phyloP scores from a whole-genome alignment of 2,797 vertebrate genomes.

The Dendrocincla fuliginosa region DNA sequence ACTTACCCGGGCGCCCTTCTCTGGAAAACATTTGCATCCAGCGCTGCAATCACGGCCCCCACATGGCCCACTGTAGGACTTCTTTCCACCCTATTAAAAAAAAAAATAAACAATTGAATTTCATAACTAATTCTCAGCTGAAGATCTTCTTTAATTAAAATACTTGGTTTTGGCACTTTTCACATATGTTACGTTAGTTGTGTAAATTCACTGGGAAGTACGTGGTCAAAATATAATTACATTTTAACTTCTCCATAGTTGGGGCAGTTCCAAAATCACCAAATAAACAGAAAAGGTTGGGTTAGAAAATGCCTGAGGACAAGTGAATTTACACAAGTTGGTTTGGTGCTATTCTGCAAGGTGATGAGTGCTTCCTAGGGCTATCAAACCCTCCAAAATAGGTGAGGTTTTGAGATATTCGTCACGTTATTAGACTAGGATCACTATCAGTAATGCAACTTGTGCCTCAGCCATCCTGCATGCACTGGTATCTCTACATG shows the following conservation, averaged over 20 bases:
- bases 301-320: not conserved
- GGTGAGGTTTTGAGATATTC: not conserved
- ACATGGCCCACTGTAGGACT: constrained; percentile 79
- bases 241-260: not conserved
- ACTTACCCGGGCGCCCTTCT: constrained; percentile 92
- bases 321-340: not conserved
- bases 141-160: not conserved
- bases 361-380: not conserved
- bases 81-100: constrained; percentile 79
- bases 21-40: constrained; percentile 86
- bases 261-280: not conserved
- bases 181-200: accelerated
- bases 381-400: not conserved
- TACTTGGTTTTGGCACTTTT: not conserved
- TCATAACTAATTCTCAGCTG: not conserved
- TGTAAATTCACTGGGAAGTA: not conserved
- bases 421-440: not conserved
- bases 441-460: not conserved
- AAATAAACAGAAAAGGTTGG: not conserved
- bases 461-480: not conserved
- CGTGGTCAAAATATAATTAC: not conserved
- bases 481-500: not conserved
- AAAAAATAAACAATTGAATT: not conserved
- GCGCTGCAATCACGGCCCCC: constrained; percentile 85
- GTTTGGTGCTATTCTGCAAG: not conserved